Evolutionary conservation across 2,888 invertebrate species (phyloP).

Genomic region (Dryocosmus kuriphilus): DNA sequence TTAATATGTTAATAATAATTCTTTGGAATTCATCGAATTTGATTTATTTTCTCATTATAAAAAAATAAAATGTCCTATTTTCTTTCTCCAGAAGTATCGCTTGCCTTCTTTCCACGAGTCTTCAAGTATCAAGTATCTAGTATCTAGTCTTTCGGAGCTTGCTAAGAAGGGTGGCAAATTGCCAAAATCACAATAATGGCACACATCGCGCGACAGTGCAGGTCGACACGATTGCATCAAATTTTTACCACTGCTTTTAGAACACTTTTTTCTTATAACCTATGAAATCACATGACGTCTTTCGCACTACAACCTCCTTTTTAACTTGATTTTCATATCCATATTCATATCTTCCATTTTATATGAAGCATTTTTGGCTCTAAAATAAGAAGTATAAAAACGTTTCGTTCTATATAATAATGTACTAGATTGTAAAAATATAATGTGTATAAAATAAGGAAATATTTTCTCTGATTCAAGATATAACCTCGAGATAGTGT

Average conservation of each 20-base stretch:
- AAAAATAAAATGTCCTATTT: neutral
- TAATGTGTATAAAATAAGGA: neutral
- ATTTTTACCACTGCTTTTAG: constrained; percentile 56
- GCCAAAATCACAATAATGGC: constrained; percentile 62
- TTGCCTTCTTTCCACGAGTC: constrained; percentile 49
- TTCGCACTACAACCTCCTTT: neutral
- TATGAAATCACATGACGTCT: constrained; percentile 12
- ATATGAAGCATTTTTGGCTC: neutral
- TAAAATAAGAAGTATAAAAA: neutral
- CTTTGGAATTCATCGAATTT: no score
- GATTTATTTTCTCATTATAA: no score
- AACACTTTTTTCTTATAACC: constrained; percentile 29
- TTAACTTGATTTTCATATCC: constrained; percentile 19
- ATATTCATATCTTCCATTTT: constrained; percentile 12
- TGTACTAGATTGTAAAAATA: neutral
- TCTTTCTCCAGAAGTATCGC: constrained; percentile 37
- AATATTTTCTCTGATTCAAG: neutral
- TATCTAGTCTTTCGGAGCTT: constrained; percentile 45
- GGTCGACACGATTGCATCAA: constrained; percentile 56
- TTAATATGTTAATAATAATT: neutral
- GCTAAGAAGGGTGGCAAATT: constrained; percentile 57
- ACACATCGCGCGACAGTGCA: constrained; percentile 54
- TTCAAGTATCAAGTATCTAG: constrained; percentile 45
- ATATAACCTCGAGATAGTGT: neutral
- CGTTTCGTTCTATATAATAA: neutral